Percentiles rank a stretch among this genome's conserved stretches.
These are phyloP conservation scores for Malurus melanocephalus DNA, from an alignment of 2,113 vertebrate species.

Conservation along the genomic window DNA sequence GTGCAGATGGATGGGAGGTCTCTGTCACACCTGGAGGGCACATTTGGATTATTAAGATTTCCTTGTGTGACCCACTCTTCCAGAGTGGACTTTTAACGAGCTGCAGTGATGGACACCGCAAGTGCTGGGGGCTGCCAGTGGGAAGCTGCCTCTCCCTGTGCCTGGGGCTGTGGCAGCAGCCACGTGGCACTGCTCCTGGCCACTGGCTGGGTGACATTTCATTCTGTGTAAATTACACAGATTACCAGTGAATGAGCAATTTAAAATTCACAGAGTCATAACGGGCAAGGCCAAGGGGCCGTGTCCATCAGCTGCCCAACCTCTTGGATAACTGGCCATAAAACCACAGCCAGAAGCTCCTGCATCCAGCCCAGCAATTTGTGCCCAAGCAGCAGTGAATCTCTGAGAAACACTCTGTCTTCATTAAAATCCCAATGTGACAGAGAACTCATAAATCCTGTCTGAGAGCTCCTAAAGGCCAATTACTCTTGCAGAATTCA, in stretches of 20 bases:
- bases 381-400: background rate
- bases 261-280: slow-evolving; percentile 30
- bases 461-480: background rate
- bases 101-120: background rate
- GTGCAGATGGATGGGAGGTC: background rate
- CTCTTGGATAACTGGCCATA: background rate
- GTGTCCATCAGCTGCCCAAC: background rate
- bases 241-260: background rate
- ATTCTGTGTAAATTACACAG: background rate
- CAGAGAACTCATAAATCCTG: background rate
- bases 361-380: background rate
- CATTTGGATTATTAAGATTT: background rate
- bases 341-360: background rate
- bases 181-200: background rate
- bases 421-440: background rate
- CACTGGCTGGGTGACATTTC: background rate
- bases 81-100: background rate
- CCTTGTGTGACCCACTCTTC: background rate
- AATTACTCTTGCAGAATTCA: background rate
- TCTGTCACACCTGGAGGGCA: background rate
- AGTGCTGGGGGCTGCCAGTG: fast-evolving
- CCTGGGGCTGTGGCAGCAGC: background rate
- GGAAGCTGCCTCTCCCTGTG: background rate
- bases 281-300: background rate
- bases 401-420: background rate